phyloP scores from a whole-genome alignment of 2,113 vertebrate genomes.

The Sinocyclocheilus anophthalmus region DNA sequence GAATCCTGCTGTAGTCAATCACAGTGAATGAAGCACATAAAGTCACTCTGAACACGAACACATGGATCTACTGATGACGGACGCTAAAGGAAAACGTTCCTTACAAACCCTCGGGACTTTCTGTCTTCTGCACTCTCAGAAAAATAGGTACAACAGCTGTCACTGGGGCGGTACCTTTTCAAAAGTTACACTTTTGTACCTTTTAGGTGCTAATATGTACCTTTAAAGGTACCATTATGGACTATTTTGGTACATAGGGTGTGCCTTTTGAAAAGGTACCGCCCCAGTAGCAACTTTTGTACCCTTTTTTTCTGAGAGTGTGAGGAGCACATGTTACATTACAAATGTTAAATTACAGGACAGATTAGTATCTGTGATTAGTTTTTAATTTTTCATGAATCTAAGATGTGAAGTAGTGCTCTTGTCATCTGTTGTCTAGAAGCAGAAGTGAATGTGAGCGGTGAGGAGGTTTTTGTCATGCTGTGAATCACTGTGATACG shows the following conservation, averaged over 20 bases:
- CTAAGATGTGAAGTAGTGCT: not conserved
- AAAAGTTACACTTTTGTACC: too few species aligned
- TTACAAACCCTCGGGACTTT: not conserved
- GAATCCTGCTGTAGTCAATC: not conserved
- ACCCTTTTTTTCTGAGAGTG: too few species aligned
- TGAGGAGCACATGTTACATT: too few species aligned
- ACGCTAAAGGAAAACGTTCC: not conserved
- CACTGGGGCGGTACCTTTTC: too few species aligned
- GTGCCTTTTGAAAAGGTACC: too few species aligned
- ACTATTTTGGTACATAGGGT: too few species aligned
- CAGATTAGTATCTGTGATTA: not conserved
- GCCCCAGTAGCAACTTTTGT: too few species aligned
- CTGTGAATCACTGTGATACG: slow-evolving; percentile 65
- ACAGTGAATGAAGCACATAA: not conserved
- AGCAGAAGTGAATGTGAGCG: slow-evolving; percentile 40
- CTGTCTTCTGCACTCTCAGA: not conserved
- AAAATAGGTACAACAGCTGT: too few species aligned
- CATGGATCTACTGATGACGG: not conserved
- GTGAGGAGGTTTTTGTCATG: slow-evolving; percentile 65
- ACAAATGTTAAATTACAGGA: too few species aligned
- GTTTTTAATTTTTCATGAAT: not conserved
- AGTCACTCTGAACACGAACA: not conserved
- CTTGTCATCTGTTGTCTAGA: slow-evolving; percentile 41
- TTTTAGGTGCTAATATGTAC: too few species aligned
- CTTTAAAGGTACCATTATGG: too few species aligned